Percentiles rank a stretch among this genome's conserved stretches.
phyloP scores from a whole-genome alignment of 2,797 vertebrate species.

The Leptodactylus fallax region DNA sequence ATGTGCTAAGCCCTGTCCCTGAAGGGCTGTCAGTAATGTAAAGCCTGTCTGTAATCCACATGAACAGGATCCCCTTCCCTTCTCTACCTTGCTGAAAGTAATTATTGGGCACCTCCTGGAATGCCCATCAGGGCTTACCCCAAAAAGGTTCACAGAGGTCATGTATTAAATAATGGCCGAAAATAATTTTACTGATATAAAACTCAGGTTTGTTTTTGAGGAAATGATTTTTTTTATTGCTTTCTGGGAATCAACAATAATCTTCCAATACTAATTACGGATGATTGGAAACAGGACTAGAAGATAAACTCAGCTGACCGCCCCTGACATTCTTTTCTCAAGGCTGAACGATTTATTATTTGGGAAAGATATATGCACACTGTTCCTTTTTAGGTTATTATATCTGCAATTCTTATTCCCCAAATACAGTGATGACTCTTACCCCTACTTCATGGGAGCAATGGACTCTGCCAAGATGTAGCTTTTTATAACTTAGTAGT shows the following conservation, averaged over 20 bases:
- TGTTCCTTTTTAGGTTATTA: not conserved
- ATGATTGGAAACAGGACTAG: conserved; percentile 24
- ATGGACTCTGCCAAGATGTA: not conserved
- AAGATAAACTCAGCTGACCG: conserved; percentile 20
- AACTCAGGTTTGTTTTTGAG: not conserved
- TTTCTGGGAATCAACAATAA: conserved; percentile 33
- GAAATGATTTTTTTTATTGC: not conserved
- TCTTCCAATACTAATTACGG: conserved; percentile 7
- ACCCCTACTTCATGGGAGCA: not conserved
- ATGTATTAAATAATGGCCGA: not conserved
- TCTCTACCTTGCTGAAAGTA: not conserved
- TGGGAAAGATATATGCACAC: not conserved
- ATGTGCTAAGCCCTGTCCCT: not conserved
- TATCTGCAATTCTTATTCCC: not conserved
- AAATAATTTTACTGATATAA: too few species aligned
- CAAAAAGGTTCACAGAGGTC: not conserved
- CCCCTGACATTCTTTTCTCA: conserved; percentile 25
- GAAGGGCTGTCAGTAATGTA: not conserved
- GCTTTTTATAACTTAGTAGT: not conserved
- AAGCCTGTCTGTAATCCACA: not conserved
- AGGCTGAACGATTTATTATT: conserved; percentile 1
- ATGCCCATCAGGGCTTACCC: not conserved
- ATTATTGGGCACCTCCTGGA: conserved; percentile 34
- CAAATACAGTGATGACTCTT: not conserved
- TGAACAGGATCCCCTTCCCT: conserved; percentile 1